These are phyloP conservation scores for Dolichopus griseipennis DNA, from an alignment of 2,888 invertebrate genomes.

Conservation along the genomic window DNA sequence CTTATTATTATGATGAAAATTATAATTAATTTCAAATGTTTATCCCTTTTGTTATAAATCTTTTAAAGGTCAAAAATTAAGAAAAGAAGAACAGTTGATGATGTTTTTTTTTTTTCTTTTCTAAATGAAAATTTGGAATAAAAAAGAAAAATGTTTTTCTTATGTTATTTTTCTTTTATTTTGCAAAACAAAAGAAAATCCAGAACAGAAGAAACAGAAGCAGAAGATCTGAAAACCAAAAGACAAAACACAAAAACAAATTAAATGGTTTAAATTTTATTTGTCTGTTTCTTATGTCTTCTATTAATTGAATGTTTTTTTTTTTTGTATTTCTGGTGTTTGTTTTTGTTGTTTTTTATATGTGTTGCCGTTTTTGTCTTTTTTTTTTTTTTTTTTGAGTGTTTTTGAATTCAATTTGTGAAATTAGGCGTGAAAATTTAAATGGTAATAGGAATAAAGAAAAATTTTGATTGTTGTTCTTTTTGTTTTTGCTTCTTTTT, in stretches of 20 bases:
- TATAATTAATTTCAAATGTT: neutral
- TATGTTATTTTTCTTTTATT: too few relatives aligned
- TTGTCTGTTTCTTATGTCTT: too few relatives aligned
- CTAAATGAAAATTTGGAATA: neutral
- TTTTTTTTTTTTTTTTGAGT: neutral
- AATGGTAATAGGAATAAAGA: neutral
- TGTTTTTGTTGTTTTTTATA: neutral
- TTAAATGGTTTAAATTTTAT: neutral
- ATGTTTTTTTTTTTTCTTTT: neutral
- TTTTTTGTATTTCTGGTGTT: neutral
- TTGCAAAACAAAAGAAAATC: too few relatives aligned
- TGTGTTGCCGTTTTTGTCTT: too few relatives aligned
- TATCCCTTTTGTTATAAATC: neutral
- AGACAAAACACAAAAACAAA: neutral
- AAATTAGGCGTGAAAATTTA: slow-evolving; percentile 1
- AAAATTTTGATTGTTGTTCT: neutral
- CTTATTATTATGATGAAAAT: neutral
- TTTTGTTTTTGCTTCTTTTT: slow-evolving; percentile 1
- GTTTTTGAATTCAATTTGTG: neutral
- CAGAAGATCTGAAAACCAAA: too few relatives aligned
- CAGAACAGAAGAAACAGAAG: too few relatives aligned
- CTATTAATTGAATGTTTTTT: too few relatives aligned
- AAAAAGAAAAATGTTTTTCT: neutral
- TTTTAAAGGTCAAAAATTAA: neutral
- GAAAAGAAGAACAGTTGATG: neutral